These are phyloP conservation scores for Mesoligia furuncula DNA, from an alignment of 2,888 invertebrate species.

Conservation along the genomic window DNA sequence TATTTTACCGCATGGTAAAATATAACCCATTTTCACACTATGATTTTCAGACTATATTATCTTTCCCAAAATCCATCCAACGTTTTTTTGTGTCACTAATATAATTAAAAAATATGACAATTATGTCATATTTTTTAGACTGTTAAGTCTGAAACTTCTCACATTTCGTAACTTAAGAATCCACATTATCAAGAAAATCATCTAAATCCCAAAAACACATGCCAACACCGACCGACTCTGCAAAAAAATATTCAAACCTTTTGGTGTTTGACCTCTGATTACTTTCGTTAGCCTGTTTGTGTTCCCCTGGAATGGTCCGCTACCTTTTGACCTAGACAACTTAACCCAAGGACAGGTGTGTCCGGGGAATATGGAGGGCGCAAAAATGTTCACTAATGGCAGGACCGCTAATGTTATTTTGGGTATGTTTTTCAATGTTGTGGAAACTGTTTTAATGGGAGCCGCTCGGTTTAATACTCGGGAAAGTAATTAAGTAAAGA, in stretches of 20 bases:
- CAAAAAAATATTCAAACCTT: slow-evolving; percentile 59
- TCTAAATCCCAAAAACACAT: slow-evolving; percentile 24
- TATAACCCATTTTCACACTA: neutral
- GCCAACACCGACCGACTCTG: slow-evolving; percentile 1
- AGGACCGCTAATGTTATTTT: slow-evolving; percentile 46
- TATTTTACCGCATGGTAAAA: neutral
- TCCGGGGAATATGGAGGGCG: slow-evolving; percentile 25
- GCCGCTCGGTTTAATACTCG: slow-evolving; percentile 23
- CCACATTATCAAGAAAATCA: neutral
- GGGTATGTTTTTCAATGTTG: slow-evolving; percentile 45
- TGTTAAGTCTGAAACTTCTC: neutral
- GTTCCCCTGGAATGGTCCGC: slow-evolving; percentile 46
- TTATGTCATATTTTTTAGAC: no score
- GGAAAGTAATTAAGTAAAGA: slow-evolving; percentile 35
- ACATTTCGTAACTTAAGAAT: neutral
- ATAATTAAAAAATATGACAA: neutral
- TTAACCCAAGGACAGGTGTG: slow-evolving; percentile 59
- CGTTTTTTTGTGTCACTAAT: neutral
- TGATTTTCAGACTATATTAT: neutral
- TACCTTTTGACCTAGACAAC: slow-evolving; percentile 56
- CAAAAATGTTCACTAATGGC: slow-evolving; percentile 51
- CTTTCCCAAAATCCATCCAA: neutral
- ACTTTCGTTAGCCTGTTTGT: slow-evolving; percentile 57
- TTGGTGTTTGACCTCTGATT: slow-evolving; percentile 62
- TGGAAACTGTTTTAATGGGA: slow-evolving; percentile 47